Conservation (phyloP, 2,888 invertebrate species). For the Leptopterna dolabrata region DNA sequence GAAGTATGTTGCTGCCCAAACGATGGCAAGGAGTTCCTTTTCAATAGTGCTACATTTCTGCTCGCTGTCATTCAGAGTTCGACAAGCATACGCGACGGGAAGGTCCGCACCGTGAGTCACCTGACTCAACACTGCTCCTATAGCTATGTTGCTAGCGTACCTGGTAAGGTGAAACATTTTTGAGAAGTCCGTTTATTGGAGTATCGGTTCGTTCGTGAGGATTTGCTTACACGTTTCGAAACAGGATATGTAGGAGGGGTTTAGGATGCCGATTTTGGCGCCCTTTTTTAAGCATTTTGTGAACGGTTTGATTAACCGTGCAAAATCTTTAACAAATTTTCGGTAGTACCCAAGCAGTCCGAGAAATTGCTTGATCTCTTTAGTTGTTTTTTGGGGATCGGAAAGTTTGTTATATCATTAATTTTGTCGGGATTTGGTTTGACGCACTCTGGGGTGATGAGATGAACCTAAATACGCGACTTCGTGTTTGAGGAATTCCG, state of each 20-base stretch:
- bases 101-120: conserved; percentile 63
- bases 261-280: conserved; percentile 13
- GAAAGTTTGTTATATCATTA: too few relatives aligned
- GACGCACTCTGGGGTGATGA: too few relatives aligned
- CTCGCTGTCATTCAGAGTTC: conserved; percentile 64
- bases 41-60: conserved; percentile 63
- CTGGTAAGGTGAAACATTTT: conserved; percentile 64
- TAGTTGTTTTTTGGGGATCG: too few relatives aligned
- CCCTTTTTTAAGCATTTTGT: conserved; percentile 56
- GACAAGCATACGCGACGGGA: conserved; percentile 65
- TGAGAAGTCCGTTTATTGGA: conserved; percentile 64
- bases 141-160: conserved; percentile 64
- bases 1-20: conserved; percentile 66
- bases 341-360: too few relatives aligned
- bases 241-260: not conserved
- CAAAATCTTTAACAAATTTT: too few relatives aligned
- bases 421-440: too few relatives aligned
- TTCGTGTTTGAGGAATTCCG: too few relatives aligned
- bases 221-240: conserved; percentile 47
- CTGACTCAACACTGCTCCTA: conserved; percentile 64
- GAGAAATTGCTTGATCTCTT: too few relatives aligned
- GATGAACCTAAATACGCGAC: too few relatives aligned
- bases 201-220: conserved; percentile 41
- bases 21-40: conserved; percentile 65
- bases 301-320: conserved; percentile 63